A percentile compares a stretch with the other conserved stretches of the same genome.
phyloP scores from a whole-genome alignment of 1,140 invertebrate species.

The Campodea augens region DNA sequence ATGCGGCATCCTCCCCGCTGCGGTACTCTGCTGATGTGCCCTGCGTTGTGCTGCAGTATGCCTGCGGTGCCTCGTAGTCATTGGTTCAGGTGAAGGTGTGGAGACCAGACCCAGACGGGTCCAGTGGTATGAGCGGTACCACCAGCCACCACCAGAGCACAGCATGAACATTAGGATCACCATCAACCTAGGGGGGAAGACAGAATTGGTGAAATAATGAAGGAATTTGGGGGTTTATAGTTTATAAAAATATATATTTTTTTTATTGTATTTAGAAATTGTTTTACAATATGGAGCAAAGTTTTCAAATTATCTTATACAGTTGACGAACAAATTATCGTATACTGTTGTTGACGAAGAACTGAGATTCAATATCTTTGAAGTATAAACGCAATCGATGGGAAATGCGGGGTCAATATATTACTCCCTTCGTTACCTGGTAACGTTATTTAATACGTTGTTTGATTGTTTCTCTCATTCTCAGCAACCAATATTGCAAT shows the following conservation, averaged over 20 bases:
- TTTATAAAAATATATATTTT: conserved; percentile 5
- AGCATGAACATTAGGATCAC: conserved; percentile 32
- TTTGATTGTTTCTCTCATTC: too few relatives aligned
- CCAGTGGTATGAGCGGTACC: conserved; percentile 31
- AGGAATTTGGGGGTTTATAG: conserved; percentile 1
- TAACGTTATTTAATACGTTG: too few relatives aligned
- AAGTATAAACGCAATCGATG: too few relatives aligned
- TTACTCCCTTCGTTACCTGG: too few relatives aligned
- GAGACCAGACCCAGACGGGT: conserved; percentile 21
- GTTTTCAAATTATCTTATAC: not conserved
- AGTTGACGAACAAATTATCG: not conserved
- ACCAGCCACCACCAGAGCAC: conserved; percentile 31
- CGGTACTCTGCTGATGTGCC: too few relatives aligned
- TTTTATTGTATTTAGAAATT: not conserved
- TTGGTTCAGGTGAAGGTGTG: conserved; percentile 18
- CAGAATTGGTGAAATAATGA: not conserved
- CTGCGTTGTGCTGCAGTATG: not conserved
- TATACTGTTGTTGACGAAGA: not conserved
- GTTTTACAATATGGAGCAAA: not conserved
- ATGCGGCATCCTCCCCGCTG: too few relatives aligned
- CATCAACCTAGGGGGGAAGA: conserved; percentile 25
- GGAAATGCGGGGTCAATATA: too few relatives aligned
- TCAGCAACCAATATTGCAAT: too few relatives aligned
- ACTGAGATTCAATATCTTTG: not conserved
- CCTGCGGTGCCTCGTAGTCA: not conserved